A percentile compares a stretch with the other conserved stretches of the same genome.
phyloP scores from a whole-genome alignment of 2,888 invertebrate species.

The Neria commutata region DNA sequence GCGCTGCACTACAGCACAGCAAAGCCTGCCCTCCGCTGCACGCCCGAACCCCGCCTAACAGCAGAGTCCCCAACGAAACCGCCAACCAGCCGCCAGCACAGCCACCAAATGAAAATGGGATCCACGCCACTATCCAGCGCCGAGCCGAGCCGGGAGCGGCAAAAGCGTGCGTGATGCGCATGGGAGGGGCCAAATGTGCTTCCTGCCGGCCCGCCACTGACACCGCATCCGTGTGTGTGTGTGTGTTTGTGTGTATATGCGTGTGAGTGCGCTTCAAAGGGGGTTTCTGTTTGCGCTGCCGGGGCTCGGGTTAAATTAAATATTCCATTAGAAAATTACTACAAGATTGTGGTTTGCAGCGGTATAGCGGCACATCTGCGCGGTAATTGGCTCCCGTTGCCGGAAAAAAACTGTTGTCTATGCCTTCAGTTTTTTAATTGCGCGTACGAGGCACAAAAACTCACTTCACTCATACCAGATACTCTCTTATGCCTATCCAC shows the following conservation, averaged over 20 bases:
- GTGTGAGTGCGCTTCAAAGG: not conserved
- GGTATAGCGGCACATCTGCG: conserved; percentile 30
- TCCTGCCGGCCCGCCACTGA: conserved; percentile 19
- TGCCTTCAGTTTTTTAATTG: not conserved
- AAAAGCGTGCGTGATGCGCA: too few relatives aligned
- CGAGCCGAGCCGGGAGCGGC: too few relatives aligned
- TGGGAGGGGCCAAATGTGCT: too few relatives aligned
- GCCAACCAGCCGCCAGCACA: conserved; percentile 21
- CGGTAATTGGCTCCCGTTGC: conserved; percentile 19
- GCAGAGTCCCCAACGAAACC: conserved; percentile 10
- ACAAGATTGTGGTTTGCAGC: conserved; percentile 49
- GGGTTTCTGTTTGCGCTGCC: conserved; percentile 29
- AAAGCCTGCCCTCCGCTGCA: not conserved
- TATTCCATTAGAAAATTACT: conserved; percentile 58
- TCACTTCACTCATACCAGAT: too few relatives aligned
- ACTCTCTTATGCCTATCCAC: too few relatives aligned
- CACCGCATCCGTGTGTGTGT: conserved; percentile 15
- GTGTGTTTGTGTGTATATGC: conserved; percentile 5
- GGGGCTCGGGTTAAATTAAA: conserved; percentile 50
- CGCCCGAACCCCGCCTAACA: not conserved
- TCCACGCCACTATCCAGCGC: too few relatives aligned
- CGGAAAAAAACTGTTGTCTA: not conserved
- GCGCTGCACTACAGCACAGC: conserved; percentile 9
- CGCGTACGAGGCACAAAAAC: too few relatives aligned
- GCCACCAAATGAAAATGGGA: not conserved